A percentile compares a stretch with the other conserved stretches of the same genome.
Evolutionary conservation across 2,113 vertebrate genomes (phyloP).

Genomic region (Forbesichthys papilliferus): DNA sequence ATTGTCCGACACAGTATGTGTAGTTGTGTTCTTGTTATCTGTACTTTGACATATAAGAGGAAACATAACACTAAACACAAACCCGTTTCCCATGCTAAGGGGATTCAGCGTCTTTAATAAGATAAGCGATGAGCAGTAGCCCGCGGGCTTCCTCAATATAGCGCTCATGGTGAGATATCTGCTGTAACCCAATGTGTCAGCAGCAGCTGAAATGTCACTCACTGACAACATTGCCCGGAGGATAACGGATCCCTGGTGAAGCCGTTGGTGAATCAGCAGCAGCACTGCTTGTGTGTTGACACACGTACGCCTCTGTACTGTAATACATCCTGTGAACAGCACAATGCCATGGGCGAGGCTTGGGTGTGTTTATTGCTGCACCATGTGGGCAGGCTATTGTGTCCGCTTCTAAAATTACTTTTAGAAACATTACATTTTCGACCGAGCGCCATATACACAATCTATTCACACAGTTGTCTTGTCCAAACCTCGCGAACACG

Average conservation of each 20-base stretch:
- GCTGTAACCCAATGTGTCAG: constrained; percentile 26
- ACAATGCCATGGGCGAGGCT: constrained; percentile 36
- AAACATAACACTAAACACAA: constrained; percentile 9
- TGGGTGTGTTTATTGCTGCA: neutral
- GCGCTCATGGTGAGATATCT: constrained; percentile 53
- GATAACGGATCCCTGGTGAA: constrained; percentile 39
- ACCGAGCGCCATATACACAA: neutral
- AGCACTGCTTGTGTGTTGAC: constrained; percentile 41
- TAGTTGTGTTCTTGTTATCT: constrained; percentile 22
- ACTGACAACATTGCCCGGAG: constrained; percentile 27
- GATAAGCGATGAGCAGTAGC: constrained; percentile 60
- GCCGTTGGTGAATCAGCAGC: constrained; percentile 61
- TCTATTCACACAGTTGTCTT: neutral
- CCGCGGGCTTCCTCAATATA: constrained; percentile 61
- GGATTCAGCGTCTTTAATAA: constrained; percentile 43
- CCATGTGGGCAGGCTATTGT: constrained; percentile 18
- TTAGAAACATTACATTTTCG: constrained; percentile 7
- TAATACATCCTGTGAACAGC: constrained; percentile 38
- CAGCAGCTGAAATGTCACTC: constrained; percentile 12
- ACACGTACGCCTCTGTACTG: constrained; percentile 24
- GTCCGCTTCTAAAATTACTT: neutral
- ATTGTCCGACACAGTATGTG: neutral
- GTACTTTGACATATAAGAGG: constrained; percentile 36
- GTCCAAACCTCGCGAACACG: neutral
- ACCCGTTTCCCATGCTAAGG: neutral